Percentiles rank a stretch among this genome's conserved stretches.
Conservation (phyloP, 2,888 invertebrate genomes). For the Amphipoea oculea region DNA sequence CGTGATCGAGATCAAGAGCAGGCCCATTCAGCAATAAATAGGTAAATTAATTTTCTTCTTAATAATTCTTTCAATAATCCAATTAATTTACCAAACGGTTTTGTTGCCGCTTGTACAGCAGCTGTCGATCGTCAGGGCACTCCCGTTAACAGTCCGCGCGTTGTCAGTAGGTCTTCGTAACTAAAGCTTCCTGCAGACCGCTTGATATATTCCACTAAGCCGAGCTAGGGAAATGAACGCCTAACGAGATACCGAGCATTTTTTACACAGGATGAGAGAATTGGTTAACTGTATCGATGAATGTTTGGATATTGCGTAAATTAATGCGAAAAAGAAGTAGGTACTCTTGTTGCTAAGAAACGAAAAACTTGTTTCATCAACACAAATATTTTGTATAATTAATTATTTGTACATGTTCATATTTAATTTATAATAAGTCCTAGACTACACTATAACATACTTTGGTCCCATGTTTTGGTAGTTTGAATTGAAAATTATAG, state of each 20-base stretch:
- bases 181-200: constrained; percentile 75
- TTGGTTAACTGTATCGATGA: constrained; percentile 22
- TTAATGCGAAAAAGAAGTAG: constrained; percentile 24
- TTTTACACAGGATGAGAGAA: constrained; percentile 66
- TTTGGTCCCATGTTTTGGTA: too few relatives aligned
- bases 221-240: constrained; percentile 73
- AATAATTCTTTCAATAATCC: too few relatives aligned
- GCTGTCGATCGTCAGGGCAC: constrained; percentile 75
- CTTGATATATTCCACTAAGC: constrained; percentile 74
- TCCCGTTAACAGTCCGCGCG: constrained; percentile 77
- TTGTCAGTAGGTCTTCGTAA: constrained; percentile 80
- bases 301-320: constrained; percentile 27
- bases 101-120: constrained; percentile 67
- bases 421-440: too few relatives aligned
- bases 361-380: neutral
- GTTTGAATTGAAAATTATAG: too few relatives aligned
- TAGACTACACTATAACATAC: too few relatives aligned
- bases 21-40: neutral
- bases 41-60: too few relatives aligned
- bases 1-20: too few relatives aligned
- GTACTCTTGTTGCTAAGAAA: neutral
- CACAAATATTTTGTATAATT: too few relatives aligned
- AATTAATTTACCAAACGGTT: constrained; percentile 45
- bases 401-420: too few relatives aligned
- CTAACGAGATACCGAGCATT: constrained; percentile 69